Evolutionary conservation across 2,113 vertebrate species (phyloP), one percentile per base, ranked within the genome.

Genomic region (Microtus ochrogaster): DNA sequence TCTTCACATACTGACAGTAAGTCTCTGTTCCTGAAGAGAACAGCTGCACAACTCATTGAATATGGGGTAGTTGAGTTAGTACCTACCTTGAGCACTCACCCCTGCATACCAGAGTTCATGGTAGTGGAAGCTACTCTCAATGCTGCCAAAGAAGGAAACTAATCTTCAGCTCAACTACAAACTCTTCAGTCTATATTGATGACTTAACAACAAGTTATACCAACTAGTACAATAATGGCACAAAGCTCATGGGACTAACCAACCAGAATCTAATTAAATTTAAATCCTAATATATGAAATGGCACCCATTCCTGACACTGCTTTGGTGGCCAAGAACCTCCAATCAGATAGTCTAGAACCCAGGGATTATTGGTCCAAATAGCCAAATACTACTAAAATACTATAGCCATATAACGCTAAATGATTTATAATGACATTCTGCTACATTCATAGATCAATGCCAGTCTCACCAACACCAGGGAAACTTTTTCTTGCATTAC

Each of bases 251-350:
- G 8, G n/a, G 14, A 30, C 13, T 17, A 28, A 41, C 14, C 55
- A 61, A 41, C 0, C 4, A 63, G 41, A 8, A 83, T 28, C 4
- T 63, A 39, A 41, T 63, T 83, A 16, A 9, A 83, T 63, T 83
- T 41, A 44, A 41, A 4, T 8, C 4, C 14, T 83, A 83, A 24
- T 41, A 0, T 9, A 30, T 83, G 24, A 82, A 16, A 19, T 30
- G 36, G 24, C 0, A 63, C 13, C 1, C 0, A 17, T 83, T 4
- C 4, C n/a, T 63, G 79, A 28, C 7, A 8, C 55, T 28, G 5
- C 7, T 16, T 61, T 17, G 24, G 13, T 28, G 16, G 61, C 7
- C 58, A 63, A 83, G 3, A 83, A 63, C 14, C n/a, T 63, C 4
- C 17, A 8, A 14, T 63, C 24, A 63, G n/a, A 63, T 83, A 63